phyloP scores from a whole-genome alignment of 2,888 invertebrate genomes.

The Cremastobaeus sp. region DNA sequence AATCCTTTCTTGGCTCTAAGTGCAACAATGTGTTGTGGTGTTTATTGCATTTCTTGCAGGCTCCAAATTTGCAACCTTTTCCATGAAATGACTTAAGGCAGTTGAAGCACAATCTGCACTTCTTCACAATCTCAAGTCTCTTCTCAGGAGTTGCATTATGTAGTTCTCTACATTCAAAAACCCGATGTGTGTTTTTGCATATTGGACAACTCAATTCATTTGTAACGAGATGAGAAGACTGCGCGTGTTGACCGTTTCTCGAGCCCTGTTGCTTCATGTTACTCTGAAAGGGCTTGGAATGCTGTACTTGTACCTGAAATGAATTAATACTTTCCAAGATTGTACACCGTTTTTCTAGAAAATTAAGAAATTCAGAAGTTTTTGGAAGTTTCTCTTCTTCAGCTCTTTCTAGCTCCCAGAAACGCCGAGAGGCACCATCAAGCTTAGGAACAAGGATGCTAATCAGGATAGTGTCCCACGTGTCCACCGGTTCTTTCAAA shows the following conservation, averaged over 20 bases:
- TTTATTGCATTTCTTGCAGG: conserved; percentile 7
- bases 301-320: too few relatives aligned
- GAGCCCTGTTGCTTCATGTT: too few relatives aligned
- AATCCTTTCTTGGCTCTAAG: neutral
- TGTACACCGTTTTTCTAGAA: conserved; percentile 4
- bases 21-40: conserved; percentile 2
- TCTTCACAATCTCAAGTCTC: conserved; percentile 7
- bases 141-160: neutral
- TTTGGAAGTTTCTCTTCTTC: conserved; percentile 6
- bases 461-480: conserved; percentile 16
- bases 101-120: conserved; percentile 7
- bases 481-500: conserved; percentile 20
- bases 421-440: conserved; percentile 2
- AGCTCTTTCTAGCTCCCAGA: conserved; percentile 14
- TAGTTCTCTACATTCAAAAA: conserved; percentile 8
- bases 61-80: neutral
- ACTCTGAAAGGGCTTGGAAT: too few relatives aligned
- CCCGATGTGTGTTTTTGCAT: conserved; percentile 9
- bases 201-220: conserved; percentile 2
- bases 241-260: too few relatives aligned
- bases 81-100: conserved; percentile 20
- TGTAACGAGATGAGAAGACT: neutral
- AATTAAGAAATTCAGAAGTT: neutral
- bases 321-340: neutral
- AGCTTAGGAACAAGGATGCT: conserved; percentile 16